Percentiles rank a stretch among this genome's conserved stretches.
phyloP scores from a whole-genome alignment of 2,888 invertebrate genomes.

The Hemicrepidius hirtus region DNA sequence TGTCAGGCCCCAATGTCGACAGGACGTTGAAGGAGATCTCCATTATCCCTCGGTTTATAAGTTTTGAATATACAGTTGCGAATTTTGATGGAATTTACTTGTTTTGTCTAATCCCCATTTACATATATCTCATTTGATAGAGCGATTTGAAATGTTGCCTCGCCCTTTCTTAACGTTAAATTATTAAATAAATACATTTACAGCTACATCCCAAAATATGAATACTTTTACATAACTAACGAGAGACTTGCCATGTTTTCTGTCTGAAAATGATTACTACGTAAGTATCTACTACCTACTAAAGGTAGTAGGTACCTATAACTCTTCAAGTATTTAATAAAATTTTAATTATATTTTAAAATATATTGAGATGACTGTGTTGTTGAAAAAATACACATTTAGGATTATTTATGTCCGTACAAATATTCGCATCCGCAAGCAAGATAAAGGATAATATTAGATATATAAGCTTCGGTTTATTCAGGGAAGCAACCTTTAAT shows the following conservation, averaged over 20 bases:
- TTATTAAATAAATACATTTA: constrained; percentile 10
- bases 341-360: too few relatives aligned
- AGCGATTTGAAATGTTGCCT: constrained; percentile 35
- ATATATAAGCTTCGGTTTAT: constrained; percentile 26
- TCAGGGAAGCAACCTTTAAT: constrained; percentile 34
- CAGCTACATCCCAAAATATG: not conserved
- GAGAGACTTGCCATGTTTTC: not conserved
- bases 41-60: constrained; percentile 53
- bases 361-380: too few relatives aligned
- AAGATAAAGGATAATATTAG: constrained; percentile 18
- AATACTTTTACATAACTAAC: constrained; percentile 14
- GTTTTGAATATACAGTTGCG: constrained; percentile 54
- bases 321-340: too few relatives aligned
- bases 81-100: constrained; percentile 53
- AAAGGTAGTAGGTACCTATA: too few relatives aligned
- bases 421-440: constrained; percentile 22
- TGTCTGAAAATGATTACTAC: too few relatives aligned
- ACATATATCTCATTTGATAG: constrained; percentile 66
- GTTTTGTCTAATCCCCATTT: constrained; percentile 66
- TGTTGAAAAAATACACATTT: not conserved
- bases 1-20: constrained; percentile 56
- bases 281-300: too few relatives aligned
- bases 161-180: constrained; percentile 31
- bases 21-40: constrained; percentile 53
- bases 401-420: not conserved